A percentile compares a stretch with the other conserved stretches of the same genome.
These are phyloP conservation scores for Myotis vivesi DNA, from an alignment of 2,797 vertebrate genomes.

Conservation along the genomic window DNA sequence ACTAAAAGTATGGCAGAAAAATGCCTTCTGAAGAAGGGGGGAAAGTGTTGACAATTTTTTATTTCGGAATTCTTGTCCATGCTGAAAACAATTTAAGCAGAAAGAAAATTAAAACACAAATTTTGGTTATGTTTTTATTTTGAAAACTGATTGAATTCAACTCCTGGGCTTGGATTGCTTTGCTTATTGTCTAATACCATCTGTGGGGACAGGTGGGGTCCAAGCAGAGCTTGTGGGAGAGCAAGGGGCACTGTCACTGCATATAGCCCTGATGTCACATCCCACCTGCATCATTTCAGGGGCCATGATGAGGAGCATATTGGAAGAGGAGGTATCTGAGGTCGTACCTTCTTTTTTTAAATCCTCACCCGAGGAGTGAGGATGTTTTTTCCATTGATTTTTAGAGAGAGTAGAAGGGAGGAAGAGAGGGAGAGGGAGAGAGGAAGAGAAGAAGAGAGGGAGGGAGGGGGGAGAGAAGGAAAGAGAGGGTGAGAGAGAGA, in stretches of 20 bases:
- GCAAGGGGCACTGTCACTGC: no score
- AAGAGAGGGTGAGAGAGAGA: no score
- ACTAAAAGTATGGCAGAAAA: conserved; percentile 11
- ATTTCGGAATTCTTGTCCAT: conserved; percentile 35
- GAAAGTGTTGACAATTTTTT: neutral
- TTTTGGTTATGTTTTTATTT: conserved; percentile 27
- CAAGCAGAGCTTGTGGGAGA: neutral
- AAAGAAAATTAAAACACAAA: conserved; percentile 38
- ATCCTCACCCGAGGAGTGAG: no score
- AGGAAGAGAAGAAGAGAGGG: no score
- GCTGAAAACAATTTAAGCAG: neutral
- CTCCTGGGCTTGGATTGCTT: neutral
- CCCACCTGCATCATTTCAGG: neutral
- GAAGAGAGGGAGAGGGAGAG: no score
- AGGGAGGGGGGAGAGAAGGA: no score
- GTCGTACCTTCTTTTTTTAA: neutral
- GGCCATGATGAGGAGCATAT: neutral
- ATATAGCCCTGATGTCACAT: neutral
- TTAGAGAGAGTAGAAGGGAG: no score
- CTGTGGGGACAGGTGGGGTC: neutral
- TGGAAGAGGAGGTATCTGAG: neutral
- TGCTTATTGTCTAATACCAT: neutral
- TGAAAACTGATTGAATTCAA: neutral
- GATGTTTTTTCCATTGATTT: no score
- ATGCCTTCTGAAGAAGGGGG: conserved; percentile 21